Evolutionary conservation across 2,113 vertebrate genomes (phyloP).

Genomic region (Chiloscyllium plagiosum): DNA sequence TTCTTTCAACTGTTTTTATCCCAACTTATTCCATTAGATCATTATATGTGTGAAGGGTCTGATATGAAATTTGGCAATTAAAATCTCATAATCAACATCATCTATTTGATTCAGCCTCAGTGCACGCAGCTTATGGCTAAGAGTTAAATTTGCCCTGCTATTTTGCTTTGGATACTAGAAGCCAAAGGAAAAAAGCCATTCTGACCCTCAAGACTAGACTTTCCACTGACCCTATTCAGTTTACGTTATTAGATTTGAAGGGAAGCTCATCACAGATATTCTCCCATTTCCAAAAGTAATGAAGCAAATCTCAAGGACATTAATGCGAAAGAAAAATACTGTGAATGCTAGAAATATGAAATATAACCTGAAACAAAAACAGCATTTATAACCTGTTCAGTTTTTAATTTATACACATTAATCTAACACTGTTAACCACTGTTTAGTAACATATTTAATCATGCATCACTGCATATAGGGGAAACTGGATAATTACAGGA

Average conservation of each 20-base stretch:
- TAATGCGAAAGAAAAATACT: no score
- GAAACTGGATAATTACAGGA: background rate
- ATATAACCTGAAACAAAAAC: no score
- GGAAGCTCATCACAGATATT: background rate
- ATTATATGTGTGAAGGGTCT: background rate
- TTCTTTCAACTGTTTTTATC: no score
- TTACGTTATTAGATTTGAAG: background rate
- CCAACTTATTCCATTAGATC: no score
- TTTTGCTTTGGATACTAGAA: background rate
- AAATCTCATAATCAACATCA: background rate
- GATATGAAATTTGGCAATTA: background rate
- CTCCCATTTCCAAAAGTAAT: background rate
- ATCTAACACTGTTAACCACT: background rate
- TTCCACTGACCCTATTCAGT: background rate
- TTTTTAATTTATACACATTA: no score
- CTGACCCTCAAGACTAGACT: background rate
- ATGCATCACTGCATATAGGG: background rate
- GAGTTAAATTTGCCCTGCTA: background rate
- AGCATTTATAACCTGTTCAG: no score
- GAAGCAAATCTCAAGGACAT: background rate
- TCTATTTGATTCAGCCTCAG: background rate
- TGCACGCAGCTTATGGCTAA: background rate
- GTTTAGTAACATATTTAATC: background rate
- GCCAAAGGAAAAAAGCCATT: no score
- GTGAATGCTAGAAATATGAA: no score